These are phyloP conservation scores for Eospalax fontanierii DNA, from an alignment of 2,797 vertebrate species.

Conservation along the genomic window DNA sequence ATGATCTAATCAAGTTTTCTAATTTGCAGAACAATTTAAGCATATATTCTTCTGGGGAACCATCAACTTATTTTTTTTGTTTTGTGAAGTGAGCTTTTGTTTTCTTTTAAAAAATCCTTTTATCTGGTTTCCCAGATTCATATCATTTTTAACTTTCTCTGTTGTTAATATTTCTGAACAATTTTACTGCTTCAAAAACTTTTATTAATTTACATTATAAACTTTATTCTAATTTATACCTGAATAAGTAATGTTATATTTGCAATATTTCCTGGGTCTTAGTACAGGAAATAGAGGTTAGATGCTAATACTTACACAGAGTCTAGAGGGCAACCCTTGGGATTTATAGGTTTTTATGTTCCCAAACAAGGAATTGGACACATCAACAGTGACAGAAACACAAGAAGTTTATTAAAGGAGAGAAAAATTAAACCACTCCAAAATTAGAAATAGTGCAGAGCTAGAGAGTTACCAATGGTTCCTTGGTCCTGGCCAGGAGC, in stretches of 20 bases:
- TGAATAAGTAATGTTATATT: background rate
- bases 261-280: constrained; percentile 28
- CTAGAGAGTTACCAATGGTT: background rate
- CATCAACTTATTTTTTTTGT: background rate
- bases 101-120: background rate
- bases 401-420: no score
- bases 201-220: background rate
- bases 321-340: background rate
- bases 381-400: no score
- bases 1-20: background rate
- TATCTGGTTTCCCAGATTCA: background rate
- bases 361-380: background rate
- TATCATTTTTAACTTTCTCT: background rate
- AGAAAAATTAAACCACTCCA: no score
- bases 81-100: background rate
- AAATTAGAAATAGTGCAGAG: no score
- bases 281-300: background rate
- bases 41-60: background rate
- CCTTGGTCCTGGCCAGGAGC: no score
- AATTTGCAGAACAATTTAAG: background rate
- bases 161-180: background rate
- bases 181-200: background rate
- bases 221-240: background rate
- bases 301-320: background rate
- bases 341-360: background rate